Percentiles rank a stretch among this genome's conserved stretches.
These are phyloP conservation scores for Spizella passerina DNA, from an alignment of 2,797 vertebrate genomes.

Conservation along the genomic window DNA sequence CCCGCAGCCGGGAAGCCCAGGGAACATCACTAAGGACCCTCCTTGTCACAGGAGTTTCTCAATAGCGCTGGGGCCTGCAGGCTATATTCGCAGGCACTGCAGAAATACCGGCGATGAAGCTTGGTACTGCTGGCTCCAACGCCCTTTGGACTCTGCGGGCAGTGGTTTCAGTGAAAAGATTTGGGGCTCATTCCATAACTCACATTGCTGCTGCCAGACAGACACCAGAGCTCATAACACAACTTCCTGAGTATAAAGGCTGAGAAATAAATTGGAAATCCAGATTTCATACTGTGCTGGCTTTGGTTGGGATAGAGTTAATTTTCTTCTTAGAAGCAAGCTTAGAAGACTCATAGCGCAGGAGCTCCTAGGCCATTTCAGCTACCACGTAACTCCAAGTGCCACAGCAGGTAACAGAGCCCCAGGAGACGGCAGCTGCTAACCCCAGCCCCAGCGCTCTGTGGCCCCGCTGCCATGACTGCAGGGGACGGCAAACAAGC, in stretches of 20 bases:
- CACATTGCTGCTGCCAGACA: background rate
- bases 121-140: accelerated
- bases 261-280: background rate
- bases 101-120: background rate
- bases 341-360: background rate
- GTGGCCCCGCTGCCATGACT: background rate
- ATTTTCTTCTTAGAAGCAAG: background rate
- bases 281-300: background rate
- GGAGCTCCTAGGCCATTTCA: background rate
- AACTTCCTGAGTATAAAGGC: background rate
- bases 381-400: background rate
- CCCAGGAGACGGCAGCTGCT: background rate
- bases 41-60: background rate
- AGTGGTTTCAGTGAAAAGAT: background rate
- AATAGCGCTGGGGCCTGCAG: background rate
- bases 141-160: background rate
- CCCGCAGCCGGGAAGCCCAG: background rate
- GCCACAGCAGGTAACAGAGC: background rate
- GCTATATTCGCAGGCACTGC: background rate
- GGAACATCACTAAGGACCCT: background rate
- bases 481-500: background rate
- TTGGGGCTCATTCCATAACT: background rate
- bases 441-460: accelerated
- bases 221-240: background rate
- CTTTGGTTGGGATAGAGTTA: background rate